A percentile compares a stretch with the other conserved stretches of the same genome.
phyloP scores from a whole-genome alignment of 1,140 invertebrate species.

The Pseudobourletiella spinata region DNA sequence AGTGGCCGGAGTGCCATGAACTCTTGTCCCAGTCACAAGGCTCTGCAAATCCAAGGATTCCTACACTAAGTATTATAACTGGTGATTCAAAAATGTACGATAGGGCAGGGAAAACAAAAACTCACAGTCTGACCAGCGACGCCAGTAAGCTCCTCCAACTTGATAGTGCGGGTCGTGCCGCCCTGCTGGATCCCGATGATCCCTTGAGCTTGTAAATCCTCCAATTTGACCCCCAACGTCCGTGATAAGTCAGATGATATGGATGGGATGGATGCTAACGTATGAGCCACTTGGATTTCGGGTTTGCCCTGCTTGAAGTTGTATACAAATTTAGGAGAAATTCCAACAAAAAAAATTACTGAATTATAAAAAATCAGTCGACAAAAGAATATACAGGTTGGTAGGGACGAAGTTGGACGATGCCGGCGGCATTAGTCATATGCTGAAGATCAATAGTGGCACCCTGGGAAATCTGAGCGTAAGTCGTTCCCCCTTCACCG shows the following conservation, averaged over 20 bases:
- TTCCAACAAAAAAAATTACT: not conserved
- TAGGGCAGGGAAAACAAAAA: not conserved
- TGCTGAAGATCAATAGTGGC: slow-evolving; percentile 26
- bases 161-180: slow-evolving; percentile 25
- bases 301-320: slow-evolving; percentile 22
- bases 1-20: slow-evolving; percentile 11
- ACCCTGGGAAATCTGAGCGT: slow-evolving; percentile 23
- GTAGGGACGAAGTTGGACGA: slow-evolving; percentile 32
- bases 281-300: slow-evolving; percentile 33
- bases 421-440: slow-evolving; percentile 23
- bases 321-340: not conserved
- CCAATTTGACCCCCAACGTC: slow-evolving; percentile 32
- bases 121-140: slow-evolving; percentile 2
- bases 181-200: slow-evolving; percentile 19
- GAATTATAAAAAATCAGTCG: not conserved
- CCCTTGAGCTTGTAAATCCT: slow-evolving; percentile 32
- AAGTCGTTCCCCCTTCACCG: slow-evolving; percentile 8
- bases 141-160: slow-evolving; percentile 30
- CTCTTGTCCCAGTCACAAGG: slow-evolving; percentile 9
- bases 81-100: not conserved
- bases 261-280: slow-evolving; percentile 29
- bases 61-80: not conserved
- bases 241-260: slow-evolving; percentile 28
- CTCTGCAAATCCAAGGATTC: too few species aligned
- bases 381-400: slow-evolving; percentile 21